Evolutionary conservation across 2,113 vertebrate species (phyloP), one percentile per base, ranked within the genome.

Genomic region (Eleginops maclovinus): DNA sequence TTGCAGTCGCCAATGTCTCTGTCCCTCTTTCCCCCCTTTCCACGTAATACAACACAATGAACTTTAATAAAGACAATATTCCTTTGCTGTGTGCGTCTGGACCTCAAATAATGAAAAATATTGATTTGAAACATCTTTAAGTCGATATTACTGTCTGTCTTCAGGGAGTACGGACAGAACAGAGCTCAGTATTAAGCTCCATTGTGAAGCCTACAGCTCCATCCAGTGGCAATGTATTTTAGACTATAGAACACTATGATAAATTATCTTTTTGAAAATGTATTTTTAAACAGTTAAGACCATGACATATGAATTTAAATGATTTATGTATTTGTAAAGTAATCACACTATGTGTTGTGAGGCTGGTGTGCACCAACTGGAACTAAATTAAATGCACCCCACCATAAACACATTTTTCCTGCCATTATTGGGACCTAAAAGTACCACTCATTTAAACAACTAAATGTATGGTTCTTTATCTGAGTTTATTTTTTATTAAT

Each of bases 41-140:
- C 90, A 65, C 60, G 77, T 83, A 84, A 87, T 85, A 85, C 72
- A 87, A 84, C 71, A 81, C 69, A 67, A 79, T 93, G 90, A 94
- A 93, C 92, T 94, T 94, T 93, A 94, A 94, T 94, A 94, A 94
- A 94, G 93, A 93, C 91, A 85, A 85, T 92, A 92, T 93, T 92
- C 91, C 86, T 92, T 78, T 85, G 80, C 82, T 88, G 80, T 86
- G 82, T 82, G 75, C 46, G 84, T 87, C 91, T 92, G 87, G 87
- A 84, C 87, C 81, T 86, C 89, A 92, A 93, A 94, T 94, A 94
- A 94, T 94, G 92, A 94, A 95, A 94, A 93, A 90, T 93, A 95
- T 94, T 91, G 93, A 94, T 94, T 89, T 88, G 88, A 87, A 87
- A 89, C 74, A 81, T 80, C 66, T 82, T 81, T 81, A 71, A 82